phyloP scores from a whole-genome alignment of 2,888 invertebrate genomes.

The Mycalesis mineus region DNA sequence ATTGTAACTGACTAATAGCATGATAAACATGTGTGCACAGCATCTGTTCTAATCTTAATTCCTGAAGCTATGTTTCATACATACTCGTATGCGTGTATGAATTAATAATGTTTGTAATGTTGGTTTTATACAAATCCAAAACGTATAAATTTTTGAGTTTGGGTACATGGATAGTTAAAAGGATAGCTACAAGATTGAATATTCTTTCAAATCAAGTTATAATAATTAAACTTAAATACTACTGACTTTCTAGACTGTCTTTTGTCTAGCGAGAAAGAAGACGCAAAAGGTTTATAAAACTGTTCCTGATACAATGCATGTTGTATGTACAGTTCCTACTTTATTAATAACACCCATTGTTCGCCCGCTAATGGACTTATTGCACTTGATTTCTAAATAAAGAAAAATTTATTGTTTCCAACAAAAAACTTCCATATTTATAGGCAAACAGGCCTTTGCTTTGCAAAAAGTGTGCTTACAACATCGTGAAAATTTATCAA shows the following conservation, averaged over 20 bases:
- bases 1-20: not conserved
- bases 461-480: conserved; percentile 6
- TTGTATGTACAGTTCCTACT: not conserved
- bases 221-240: too few species aligned
- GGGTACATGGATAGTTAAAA: too few species aligned
- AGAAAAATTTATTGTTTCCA: not conserved
- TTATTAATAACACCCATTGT: conserved; percentile 3
- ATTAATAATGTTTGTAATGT: not conserved
- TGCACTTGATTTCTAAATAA: conserved; percentile 2
- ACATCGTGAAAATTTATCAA: conserved; percentile 30
- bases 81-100: not conserved
- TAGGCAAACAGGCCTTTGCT: not conserved
- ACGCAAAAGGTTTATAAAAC: not conserved
- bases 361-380: not conserved
- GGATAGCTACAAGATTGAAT: too few species aligned
- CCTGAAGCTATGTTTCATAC: not conserved
- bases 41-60: conserved; percentile 5
- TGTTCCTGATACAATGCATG: not conserved
- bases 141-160: too few species aligned
- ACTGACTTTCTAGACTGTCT: too few species aligned
- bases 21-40: not conserved
- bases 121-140: too few species aligned
- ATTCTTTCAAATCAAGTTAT: too few species aligned
- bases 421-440: conserved; percentile 2
- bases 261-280: too few species aligned